Evolutionary conservation across 2,888 invertebrate species (phyloP).

Genomic region (Tiliacea citrago): DNA sequence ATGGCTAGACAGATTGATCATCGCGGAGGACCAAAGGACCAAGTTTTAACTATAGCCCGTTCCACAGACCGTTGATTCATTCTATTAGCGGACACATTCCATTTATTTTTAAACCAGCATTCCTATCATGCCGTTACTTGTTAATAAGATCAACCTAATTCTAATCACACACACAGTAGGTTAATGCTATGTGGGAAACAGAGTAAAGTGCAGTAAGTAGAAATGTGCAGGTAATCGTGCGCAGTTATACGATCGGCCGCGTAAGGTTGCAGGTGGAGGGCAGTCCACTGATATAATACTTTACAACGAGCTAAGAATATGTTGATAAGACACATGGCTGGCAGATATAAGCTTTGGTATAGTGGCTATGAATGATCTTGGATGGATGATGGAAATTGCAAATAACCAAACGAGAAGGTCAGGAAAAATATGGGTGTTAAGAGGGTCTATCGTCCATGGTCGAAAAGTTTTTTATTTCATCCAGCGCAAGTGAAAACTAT

Average conservation of each 20-base stretch:
- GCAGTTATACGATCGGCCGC: conserved; percentile 68
- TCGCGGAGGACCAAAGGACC: background rate
- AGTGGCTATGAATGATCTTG: background rate
- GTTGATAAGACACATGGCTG: conserved; percentile 30
- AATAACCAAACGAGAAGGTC: too few species aligned
- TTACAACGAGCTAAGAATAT: conserved; percentile 55
- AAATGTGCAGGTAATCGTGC: conserved; percentile 63
- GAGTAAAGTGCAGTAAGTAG: conserved; percentile 61
- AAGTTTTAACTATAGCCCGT: background rate
- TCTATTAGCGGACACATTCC: conserved; percentile 19
- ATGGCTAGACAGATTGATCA: background rate
- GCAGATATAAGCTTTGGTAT: background rate
- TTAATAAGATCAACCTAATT: conserved; percentile 52
- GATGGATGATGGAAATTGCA: too few species aligned
- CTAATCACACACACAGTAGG: conserved; percentile 57
- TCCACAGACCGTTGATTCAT: conserved; percentile 9
- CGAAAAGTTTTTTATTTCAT: too few species aligned
- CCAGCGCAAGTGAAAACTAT: too few species aligned
- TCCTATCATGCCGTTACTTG: conserved; percentile 31
- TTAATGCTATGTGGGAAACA: conserved; percentile 66
- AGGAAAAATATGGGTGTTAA: too few species aligned
- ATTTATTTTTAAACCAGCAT: conserved; percentile 50
- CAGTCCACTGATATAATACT: conserved; percentile 63
- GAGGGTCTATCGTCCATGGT: too few species aligned
- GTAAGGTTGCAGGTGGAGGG: conserved; percentile 74